phyloP scores from a whole-genome alignment of 2,797 vertebrate species.

The Sternotherus odoratus region DNA sequence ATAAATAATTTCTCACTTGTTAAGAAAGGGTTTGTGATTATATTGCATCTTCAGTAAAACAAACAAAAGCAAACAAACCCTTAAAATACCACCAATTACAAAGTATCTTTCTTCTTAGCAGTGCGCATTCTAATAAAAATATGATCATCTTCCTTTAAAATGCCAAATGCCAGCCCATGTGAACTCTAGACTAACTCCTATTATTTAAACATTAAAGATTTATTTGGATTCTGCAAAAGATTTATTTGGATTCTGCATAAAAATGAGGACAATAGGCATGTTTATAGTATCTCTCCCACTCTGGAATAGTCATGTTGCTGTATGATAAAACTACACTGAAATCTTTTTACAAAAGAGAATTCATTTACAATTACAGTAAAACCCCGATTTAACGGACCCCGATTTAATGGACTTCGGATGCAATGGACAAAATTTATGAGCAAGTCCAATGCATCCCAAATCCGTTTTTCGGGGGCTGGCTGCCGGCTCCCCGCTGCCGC shows the following conservation, averaged over 20 bases:
- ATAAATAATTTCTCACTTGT: slow-evolving; percentile 53
- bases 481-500: too few relatives aligned
- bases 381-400: too few relatives aligned
- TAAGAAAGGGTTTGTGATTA: slow-evolving; percentile 31
- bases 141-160: background rate
- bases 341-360: slow-evolving; percentile 51
- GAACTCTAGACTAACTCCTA: background rate
- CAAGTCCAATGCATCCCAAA: too few relatives aligned
- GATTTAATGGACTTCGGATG: too few relatives aligned
- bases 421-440: too few relatives aligned
- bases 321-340: slow-evolving; percentile 30
- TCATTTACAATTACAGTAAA: slow-evolving; percentile 51
- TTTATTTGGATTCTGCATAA: slow-evolving; percentile 49
- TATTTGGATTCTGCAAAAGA: slow-evolving; percentile 40
- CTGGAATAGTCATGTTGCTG: slow-evolving; percentile 47
- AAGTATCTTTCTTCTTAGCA: background rate
- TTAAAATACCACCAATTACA: slow-evolving; percentile 8
- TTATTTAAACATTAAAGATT: slow-evolving; percentile 38
- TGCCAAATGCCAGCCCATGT: background rate
- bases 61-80: slow-evolving; percentile 26
- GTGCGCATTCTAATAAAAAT: slow-evolving; percentile 24
- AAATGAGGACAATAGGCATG: slow-evolving; percentile 1
- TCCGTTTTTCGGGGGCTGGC: too few relatives aligned
- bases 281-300: slow-evolving; percentile 30
- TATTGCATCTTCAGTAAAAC: background rate